Evolutionary conservation across 2,797 vertebrate genomes (phyloP).

Genomic region (Myotis daubentonii): DNA sequence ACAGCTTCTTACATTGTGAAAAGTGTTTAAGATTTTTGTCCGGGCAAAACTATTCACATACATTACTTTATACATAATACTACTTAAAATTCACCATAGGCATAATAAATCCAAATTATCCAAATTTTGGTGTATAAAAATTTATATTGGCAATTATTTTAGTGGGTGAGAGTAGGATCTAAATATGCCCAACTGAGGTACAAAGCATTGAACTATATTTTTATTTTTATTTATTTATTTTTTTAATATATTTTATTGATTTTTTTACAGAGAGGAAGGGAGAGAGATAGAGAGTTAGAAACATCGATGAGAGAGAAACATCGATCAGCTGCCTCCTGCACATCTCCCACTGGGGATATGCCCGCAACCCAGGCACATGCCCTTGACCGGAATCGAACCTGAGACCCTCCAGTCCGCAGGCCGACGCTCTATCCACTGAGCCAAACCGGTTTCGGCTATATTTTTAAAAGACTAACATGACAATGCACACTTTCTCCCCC

Average conservation of each 20-base stretch:
- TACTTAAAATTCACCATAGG: conserved; percentile 19
- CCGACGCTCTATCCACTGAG: too few species aligned
- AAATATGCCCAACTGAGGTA: neutral
- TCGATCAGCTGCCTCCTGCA: too few species aligned
- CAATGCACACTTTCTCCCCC: neutral
- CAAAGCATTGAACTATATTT: conserved; percentile 11
- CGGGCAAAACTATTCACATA: neutral
- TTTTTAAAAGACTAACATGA: neutral
- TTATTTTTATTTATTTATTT: too few species aligned
- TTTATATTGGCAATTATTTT: conserved; percentile 31
- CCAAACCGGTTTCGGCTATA: too few species aligned
- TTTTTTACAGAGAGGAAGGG: too few species aligned
- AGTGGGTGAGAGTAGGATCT: neutral
- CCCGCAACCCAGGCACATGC: too few species aligned
- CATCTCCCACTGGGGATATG: too few species aligned
- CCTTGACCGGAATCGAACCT: too few species aligned
- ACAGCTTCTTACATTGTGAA: neutral
- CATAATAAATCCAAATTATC: conserved; percentile 20
- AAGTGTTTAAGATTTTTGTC: neutral
- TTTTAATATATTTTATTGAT: too few species aligned
- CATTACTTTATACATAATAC: neutral
- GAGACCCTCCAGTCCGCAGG: too few species aligned
- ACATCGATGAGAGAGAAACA: too few species aligned
- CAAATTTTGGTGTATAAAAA: neutral
- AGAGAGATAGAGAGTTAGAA: too few species aligned